Base-by-base conservation (phyloP, 2,797 vertebrate species). In the Tiaroga cobitis region DNA sequence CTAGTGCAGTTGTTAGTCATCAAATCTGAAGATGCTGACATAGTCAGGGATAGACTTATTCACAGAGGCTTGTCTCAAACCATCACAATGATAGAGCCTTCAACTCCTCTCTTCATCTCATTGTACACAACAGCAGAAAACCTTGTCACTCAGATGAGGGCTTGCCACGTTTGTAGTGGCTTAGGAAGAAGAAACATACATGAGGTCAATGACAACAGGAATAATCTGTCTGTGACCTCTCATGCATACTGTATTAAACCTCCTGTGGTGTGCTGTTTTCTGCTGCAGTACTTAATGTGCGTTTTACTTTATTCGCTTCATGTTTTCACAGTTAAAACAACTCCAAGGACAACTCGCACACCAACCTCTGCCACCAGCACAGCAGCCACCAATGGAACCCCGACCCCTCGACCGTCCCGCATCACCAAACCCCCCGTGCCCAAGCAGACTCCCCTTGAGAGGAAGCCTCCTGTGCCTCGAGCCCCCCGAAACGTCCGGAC, bases 391-490 rank as follows among this genome's bases (percentile, higher is more conserved):
- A 95, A 95, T 1, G 94, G 94, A 1, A 85, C 87, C 16, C 54
- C 63, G 7, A 80, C 86, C 4, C 34, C 72, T 26, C 94, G 94
- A 75, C 90, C 94, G 74, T 93, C 91, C 29, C 94, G 83, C 19
- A 91, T 96, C n/a, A 93, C 96, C 88, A 97, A 96, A 85, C 92
- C 97, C 39, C 88, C 95, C 0, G 94, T 95, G 26, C 94, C 95
- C 34, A 94, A 95, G 77, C 93, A 96, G 34, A 90, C 94, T 0
- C 91, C 94, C 0, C 41, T 93, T 85, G 92, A 95, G 72, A 97
- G 95, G 89, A 98, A 97, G 80, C 54, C 94, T 0, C 79, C 94
- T 0, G 63, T 93, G 0, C 90, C 94, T 5, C 96, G 95, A 46
- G 91, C 94, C 0, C 90, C 93, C 0, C 39, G 94, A 32, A 97